These are phyloP conservation scores for Bryconaethiops microstoma DNA, from an alignment of 2,797 vertebrate species.

Conservation along the genomic window DNA sequence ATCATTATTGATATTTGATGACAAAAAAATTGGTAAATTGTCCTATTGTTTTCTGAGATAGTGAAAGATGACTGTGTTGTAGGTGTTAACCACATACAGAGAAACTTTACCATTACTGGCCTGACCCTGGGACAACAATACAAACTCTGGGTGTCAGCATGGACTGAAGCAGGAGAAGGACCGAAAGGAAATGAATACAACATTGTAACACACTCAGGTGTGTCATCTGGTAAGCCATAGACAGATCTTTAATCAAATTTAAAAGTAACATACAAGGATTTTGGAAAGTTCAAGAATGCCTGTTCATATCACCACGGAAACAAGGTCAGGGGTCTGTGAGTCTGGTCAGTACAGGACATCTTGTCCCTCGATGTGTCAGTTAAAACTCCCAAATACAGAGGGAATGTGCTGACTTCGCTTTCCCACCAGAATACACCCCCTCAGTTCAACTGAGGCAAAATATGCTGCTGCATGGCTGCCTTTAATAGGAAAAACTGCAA, in stretches of 20 bases:
- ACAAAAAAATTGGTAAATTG: not conserved
- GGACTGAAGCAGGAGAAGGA: constrained; percentile 81
- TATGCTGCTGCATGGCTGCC: no score
- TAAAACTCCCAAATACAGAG: no score
- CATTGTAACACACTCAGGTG: not conserved
- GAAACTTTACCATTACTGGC: constrained; percentile 51
- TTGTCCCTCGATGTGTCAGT: no score
- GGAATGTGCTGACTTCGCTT: no score
- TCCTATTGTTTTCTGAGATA: not conserved
- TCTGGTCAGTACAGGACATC: no score
- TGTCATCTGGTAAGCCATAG: constrained; percentile 2
- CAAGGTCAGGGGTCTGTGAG: not conserved
- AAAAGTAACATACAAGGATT: not conserved
- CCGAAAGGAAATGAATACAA: constrained; percentile 44
- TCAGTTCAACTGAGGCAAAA: no score
- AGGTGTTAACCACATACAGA: constrained; percentile 34
- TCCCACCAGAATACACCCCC: no score
- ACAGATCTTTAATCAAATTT: not conserved
- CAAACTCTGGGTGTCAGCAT: constrained; percentile 82
- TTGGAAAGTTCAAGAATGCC: not conserved
- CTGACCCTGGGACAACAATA: constrained; percentile 67
- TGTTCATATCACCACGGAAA: not conserved
- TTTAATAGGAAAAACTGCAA: no score
- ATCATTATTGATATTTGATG: not conserved
- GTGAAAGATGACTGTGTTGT: constrained; percentile 18